Evolutionary conservation across 2,888 invertebrate species (phyloP).

Genomic region (Euplexia lucipara): DNA sequence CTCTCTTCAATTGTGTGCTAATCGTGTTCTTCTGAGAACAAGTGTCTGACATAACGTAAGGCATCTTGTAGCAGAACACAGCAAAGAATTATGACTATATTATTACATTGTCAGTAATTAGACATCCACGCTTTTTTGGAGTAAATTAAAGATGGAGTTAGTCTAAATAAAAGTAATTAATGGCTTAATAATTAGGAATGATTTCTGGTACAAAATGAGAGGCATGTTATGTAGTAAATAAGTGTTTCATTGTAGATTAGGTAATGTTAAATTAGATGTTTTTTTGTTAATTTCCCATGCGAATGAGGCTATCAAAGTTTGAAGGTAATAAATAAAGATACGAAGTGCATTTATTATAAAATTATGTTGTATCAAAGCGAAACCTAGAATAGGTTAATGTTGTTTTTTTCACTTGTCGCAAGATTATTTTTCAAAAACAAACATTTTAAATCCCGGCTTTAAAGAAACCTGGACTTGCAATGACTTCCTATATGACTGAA

Average conservation of each 20-base stretch:
- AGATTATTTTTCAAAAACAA: no score
- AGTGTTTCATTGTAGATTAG: constrained; percentile 6
- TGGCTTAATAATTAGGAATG: background rate
- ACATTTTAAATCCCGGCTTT: no score
- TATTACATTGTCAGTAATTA: constrained; percentile 20
- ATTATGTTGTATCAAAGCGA: no score
- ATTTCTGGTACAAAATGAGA: constrained; percentile 16
- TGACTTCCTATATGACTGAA: no score
- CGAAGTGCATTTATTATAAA: no score
- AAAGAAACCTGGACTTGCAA: no score
- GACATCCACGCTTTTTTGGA: constrained; percentile 21
- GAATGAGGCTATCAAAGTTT: background rate
- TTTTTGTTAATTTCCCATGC: background rate
- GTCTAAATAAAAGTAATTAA: constrained; percentile 9
- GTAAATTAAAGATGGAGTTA: constrained; percentile 7
- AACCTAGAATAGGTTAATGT: no score
- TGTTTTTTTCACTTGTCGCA: no score
- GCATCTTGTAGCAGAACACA: constrained; percentile 27
- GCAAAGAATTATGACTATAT: constrained; percentile 30
- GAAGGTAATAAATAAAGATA: no score
- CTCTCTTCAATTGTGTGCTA: constrained; percentile 60
- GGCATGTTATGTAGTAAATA: constrained; percentile 14
- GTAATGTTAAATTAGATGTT: constrained; percentile 1
- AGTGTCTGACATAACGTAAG: constrained; percentile 58
- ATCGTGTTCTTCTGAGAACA: constrained; percentile 56